phyloP scores from a whole-genome alignment of 2,797 vertebrate genomes.

The Lycodopsis pacificus region DNA sequence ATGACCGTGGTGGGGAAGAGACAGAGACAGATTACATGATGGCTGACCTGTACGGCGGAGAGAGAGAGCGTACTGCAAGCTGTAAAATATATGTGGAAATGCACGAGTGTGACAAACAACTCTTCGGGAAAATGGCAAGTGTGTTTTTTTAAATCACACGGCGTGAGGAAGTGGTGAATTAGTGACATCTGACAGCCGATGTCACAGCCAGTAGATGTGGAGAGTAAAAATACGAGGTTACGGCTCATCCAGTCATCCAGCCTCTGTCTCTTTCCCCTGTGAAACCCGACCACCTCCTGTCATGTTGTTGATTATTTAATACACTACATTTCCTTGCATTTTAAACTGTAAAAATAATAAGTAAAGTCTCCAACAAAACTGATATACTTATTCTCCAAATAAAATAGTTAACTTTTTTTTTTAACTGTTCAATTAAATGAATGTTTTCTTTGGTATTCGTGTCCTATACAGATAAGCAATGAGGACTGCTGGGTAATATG shows the following conservation, averaged over 20 bases:
- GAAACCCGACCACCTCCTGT: too few species aligned
- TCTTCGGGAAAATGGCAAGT: not conserved
- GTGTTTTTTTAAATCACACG: not conserved
- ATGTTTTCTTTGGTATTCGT: too few species aligned
- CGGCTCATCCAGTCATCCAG: not conserved
- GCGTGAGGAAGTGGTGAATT: not conserved
- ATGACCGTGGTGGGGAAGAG: not conserved
- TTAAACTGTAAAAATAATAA: too few species aligned
- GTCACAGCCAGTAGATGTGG: conserved; percentile 3
- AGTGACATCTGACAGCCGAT: conserved; percentile 15
- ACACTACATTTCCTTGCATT: not conserved
- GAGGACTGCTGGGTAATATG: too few species aligned
- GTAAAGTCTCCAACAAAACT: too few species aligned
- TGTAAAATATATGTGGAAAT: conserved; percentile 8
- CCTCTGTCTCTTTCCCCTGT: too few species aligned
- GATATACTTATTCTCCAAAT: too few species aligned
- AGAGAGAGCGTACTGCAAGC: not conserved
- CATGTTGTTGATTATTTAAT: too few species aligned
- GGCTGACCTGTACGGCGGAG: conserved; percentile 1
- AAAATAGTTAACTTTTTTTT: too few species aligned
- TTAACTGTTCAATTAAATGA: too few species aligned
- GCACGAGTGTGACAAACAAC: not conserved
- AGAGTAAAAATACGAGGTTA: not conserved
- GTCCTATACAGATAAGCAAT: too few species aligned
- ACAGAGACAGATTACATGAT: not conserved